Percentiles rank a stretch among this genome's conserved stretches.
These are phyloP conservation scores for Myanophis thanlyinensis DNA, from an alignment of 2,113 vertebrate species.

Conservation along the genomic window DNA sequence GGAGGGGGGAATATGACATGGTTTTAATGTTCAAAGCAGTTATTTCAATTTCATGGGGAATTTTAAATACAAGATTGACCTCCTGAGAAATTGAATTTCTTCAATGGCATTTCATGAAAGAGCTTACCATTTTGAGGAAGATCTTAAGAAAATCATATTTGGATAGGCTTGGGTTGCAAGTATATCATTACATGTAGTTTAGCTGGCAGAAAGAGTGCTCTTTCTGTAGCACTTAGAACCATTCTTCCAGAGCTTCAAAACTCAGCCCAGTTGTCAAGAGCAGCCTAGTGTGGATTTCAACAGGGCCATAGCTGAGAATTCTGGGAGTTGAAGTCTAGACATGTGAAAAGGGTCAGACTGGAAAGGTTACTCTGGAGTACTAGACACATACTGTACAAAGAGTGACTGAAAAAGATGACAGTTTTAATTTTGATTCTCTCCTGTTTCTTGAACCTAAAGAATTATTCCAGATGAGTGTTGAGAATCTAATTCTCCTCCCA, in stretches of 20 bases:
- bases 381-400: background rate
- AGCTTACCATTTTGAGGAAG: background rate
- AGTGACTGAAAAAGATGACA: background rate
- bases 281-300: background rate
- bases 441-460: background rate
- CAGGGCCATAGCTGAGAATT: background rate
- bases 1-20: slow-evolving; percentile 39
- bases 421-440: background rate
- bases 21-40: slow-evolving; percentile 29
- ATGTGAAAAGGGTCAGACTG: background rate
- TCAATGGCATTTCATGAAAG: slow-evolving; percentile 59
- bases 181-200: background rate
- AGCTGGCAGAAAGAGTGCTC: background rate
- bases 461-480: background rate
- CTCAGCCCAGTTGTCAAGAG: background rate
- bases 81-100: slow-evolving; percentile 48
- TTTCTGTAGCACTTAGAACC: background rate
- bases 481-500: background rate
- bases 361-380: background rate
- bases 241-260: slow-evolving; percentile 5
- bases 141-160: slow-evolving; percentile 6
- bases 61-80: slow-evolving; percentile 29
- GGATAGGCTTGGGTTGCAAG: background rate
- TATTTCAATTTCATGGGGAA: slow-evolving; percentile 23
- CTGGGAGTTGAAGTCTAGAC: background rate